Conservation (phyloP, 2,797 vertebrate species). For the Limosa lapponica region DNA sequence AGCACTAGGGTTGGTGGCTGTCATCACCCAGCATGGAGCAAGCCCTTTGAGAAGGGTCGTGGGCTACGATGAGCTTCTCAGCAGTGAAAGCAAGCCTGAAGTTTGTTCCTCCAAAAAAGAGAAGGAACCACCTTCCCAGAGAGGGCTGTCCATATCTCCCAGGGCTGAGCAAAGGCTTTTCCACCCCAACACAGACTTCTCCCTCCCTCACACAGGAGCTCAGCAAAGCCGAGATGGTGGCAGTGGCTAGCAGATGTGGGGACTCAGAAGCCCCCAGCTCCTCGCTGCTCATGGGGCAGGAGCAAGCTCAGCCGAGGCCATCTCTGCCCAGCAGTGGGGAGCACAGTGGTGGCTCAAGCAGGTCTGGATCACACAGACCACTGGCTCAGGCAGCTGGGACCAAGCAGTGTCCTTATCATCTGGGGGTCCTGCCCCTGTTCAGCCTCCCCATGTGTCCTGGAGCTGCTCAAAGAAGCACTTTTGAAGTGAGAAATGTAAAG, state of each 20-base stretch:
- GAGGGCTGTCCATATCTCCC: background rate
- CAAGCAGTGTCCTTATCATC: background rate
- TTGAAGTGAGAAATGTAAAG: background rate
- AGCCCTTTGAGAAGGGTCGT: background rate
- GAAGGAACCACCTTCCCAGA: background rate
- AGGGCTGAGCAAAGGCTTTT: background rate
- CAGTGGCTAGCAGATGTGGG: background rate
- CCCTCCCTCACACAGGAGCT: background rate
- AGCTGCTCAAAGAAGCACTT: background rate
- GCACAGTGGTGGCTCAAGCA: background rate
- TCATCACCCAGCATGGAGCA: background rate
- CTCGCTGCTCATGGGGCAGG: accelerated
- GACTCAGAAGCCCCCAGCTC: background rate
- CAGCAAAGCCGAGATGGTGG: background rate
- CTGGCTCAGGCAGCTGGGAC: background rate
- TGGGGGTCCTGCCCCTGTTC: background rate
- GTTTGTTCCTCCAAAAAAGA: background rate
- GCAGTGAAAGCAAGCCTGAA: background rate
- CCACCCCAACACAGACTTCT: background rate
- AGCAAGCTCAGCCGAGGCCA: background rate
- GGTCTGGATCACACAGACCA: background rate
- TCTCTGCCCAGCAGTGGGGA: background rate
- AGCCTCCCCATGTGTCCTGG: background rate
- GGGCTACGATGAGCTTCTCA: background rate
- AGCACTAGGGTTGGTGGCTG: background rate